Evolutionary conservation across 2,888 invertebrate species (phyloP).

Genomic region (Nomada ferruginata): DNA sequence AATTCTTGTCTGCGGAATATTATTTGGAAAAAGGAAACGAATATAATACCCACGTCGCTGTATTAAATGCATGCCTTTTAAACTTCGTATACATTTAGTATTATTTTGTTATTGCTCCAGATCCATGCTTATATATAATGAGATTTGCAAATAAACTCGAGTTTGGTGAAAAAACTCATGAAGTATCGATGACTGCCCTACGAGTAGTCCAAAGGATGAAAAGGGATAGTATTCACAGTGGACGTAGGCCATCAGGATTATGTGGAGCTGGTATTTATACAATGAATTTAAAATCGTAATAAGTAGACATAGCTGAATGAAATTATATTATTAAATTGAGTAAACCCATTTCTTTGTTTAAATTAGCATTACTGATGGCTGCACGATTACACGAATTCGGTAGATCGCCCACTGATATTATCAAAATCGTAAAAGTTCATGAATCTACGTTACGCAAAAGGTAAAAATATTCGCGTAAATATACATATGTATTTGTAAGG

Average conservation of each 20-base stretch:
- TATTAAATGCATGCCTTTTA: neutral
- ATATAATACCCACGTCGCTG: too few species aligned
- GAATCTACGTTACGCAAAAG: slow-evolving; percentile 96
- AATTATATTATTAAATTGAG: neutral
- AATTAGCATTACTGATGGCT: slow-evolving; percentile 94
- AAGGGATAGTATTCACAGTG: slow-evolving; percentile 98
- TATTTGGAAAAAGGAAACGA: too few species aligned
- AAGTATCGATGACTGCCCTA: slow-evolving; percentile 97
- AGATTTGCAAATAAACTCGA: slow-evolving; percentile 97
- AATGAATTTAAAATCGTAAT: slow-evolving; percentile 1
- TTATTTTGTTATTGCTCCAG: slow-evolving; percentile 80
- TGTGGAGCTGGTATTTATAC: slow-evolving; percentile 94
- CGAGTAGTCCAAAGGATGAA: slow-evolving; percentile 98
- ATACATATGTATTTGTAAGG: neutral
- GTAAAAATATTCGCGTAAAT: slow-evolving; percentile 79
- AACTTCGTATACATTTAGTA: neutral
- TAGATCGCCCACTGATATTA: slow-evolving; percentile 93
- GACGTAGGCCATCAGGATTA: slow-evolving; percentile 97
- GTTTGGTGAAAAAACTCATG: slow-evolving; percentile 96
- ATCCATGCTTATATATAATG: slow-evolving; percentile 98
- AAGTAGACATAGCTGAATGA: neutral
- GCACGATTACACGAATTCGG: slow-evolving; percentile 96
- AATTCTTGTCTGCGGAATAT: too few species aligned
- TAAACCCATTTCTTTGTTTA: neutral
- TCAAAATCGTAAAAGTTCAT: slow-evolving; percentile 97